These are phyloP conservation scores for Myiopsitta monachus DNA, from an alignment of 2,113 vertebrate genomes.

Conservation along the genomic window DNA sequence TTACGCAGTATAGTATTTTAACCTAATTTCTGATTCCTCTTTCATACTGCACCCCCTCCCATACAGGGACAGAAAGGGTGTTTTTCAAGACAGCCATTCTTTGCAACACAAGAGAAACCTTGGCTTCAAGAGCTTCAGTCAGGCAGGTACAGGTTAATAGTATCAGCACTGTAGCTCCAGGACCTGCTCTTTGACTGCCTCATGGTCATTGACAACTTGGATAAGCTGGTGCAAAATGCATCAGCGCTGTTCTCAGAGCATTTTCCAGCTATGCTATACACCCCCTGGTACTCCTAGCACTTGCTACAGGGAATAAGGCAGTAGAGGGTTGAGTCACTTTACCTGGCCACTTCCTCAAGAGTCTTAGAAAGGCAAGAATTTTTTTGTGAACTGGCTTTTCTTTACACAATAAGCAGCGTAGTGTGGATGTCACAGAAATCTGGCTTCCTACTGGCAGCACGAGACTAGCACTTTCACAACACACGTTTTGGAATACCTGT, in stretches of 20 bases:
- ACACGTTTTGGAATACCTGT: background rate
- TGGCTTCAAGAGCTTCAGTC: background rate
- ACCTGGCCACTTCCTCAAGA: background rate
- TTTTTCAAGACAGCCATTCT: background rate
- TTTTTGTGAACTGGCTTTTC: background rate
- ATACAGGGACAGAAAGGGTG: background rate
- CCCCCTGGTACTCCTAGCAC: background rate
- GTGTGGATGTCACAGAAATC: background rate
- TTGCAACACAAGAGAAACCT: background rate
- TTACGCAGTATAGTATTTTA: slow-evolving; percentile 62
- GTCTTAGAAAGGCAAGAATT: background rate
- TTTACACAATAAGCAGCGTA: background rate
- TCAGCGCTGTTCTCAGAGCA: rapidly evolving
- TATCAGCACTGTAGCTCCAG: background rate
- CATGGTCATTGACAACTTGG: rapidly evolving
- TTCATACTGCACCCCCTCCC: slow-evolving; percentile 20
- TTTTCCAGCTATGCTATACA: background rate
- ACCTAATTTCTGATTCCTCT: slow-evolving; percentile 74
- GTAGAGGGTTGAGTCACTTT: background rate
- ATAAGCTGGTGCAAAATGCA: background rate
- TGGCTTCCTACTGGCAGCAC: background rate
- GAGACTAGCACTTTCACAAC: background rate
- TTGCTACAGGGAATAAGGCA: slow-evolving; percentile 28
- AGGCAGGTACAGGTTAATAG: rapidly evolving
- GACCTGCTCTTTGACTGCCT: background rate